A percentile compares a stretch with the other conserved stretches of the same genome.
phyloP scores from a whole-genome alignment of 2,888 invertebrate species.

The Drosophila anomalata region DNA sequence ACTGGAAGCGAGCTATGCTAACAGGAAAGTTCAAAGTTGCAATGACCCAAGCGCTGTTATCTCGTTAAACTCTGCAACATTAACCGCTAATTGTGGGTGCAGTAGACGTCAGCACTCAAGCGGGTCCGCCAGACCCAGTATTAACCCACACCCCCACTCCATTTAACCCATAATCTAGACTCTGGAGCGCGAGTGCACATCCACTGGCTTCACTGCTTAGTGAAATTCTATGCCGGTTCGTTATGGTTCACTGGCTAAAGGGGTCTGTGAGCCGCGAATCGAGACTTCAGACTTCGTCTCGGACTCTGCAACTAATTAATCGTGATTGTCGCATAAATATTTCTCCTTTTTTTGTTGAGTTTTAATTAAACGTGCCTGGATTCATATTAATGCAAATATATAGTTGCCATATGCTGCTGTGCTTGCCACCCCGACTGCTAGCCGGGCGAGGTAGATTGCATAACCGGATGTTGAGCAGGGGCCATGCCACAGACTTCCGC shows the following conservation, averaged over 20 bases:
- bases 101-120: slow-evolving; percentile 19
- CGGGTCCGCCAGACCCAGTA: slow-evolving; percentile 1
- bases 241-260: slow-evolving; percentile 67
- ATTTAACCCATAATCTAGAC: slow-evolving; percentile 20
- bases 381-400: slow-evolving; percentile 45
- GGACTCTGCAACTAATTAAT: slow-evolving; percentile 58
- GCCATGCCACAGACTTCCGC: slow-evolving; percentile 64
- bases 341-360: slow-evolving; percentile 25
- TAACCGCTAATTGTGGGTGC: slow-evolving; percentile 66
- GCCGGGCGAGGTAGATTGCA: background rate
- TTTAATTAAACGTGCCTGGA: slow-evolving; percentile 59
- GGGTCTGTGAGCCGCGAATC: slow-evolving; percentile 23
- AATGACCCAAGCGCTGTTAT: slow-evolving; percentile 31
- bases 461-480: slow-evolving; percentile 62
- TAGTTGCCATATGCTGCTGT: background rate
- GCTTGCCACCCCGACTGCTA: background rate
- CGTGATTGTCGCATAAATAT: slow-evolving; percentile 56
- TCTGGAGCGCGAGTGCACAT: slow-evolving; percentile 30
- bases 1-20: background rate
- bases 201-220: slow-evolving; percentile 47
- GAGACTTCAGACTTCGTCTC: background rate
- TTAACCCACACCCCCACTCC: background rate
- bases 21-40: slow-evolving; percentile 33
- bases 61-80: slow-evolving; percentile 62
- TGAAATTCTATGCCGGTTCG: slow-evolving; percentile 52